These are phyloP conservation scores for Pelodytes ibericus DNA, from an alignment of 2,797 vertebrate genomes.

Conservation along the genomic window DNA sequence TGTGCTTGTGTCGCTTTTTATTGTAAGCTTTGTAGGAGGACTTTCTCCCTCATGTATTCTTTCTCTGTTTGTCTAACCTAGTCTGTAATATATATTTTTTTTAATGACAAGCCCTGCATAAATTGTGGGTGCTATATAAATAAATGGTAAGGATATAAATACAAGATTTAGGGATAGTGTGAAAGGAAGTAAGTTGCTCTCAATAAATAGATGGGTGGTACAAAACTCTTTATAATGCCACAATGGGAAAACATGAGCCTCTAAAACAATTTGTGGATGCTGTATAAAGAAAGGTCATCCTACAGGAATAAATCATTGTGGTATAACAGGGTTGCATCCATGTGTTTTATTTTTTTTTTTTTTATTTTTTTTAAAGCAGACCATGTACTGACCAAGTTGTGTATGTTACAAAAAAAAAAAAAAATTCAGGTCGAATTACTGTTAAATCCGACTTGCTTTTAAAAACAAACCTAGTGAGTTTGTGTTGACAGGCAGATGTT, in stretches of 20 bases:
- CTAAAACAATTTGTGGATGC: conserved; percentile 48
- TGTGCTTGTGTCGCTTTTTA: too few relatives aligned
- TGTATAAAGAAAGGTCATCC: conserved; percentile 24
- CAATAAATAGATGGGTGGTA: conserved; percentile 55
- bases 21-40: too few relatives aligned
- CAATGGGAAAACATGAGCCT: conserved; percentile 20
- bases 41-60: too few relatives aligned
- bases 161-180: conserved; percentile 24
- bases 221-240: conserved; percentile 9
- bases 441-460: neutral
- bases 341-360: too few relatives aligned
- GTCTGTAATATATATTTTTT: too few relatives aligned
- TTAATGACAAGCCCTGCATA: too few relatives aligned
- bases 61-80: too few relatives aligned
- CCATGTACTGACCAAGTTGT: neutral
- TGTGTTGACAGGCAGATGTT: conserved; percentile 24
- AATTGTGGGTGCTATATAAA: neutral
- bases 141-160: neutral
- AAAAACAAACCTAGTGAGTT: conserved; percentile 16
- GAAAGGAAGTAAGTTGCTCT: conserved; percentile 11
- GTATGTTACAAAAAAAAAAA: neutral
- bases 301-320: conserved; percentile 29
- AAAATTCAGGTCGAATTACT: neutral
- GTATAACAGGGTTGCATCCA: too few relatives aligned
- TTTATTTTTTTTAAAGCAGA: conserved; percentile 13